Conservation (phyloP, 1,140 invertebrate species). For the Musca vetustissima region DNA sequence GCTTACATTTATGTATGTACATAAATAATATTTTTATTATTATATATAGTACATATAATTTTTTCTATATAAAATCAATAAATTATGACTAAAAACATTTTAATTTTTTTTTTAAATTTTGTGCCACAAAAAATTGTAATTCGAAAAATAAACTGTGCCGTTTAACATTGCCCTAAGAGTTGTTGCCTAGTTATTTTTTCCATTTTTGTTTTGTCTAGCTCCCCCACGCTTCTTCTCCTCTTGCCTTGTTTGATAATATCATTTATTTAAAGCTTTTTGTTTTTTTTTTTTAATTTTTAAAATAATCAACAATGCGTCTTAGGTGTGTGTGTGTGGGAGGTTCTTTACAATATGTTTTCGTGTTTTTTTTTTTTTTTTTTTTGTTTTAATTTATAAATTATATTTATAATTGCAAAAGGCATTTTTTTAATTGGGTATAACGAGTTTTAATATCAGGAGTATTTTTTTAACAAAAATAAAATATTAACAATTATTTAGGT, state of each 20-base stretch:
- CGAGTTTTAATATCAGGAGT: not conserved
- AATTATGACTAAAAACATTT: too few relatives aligned
- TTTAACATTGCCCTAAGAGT: too few relatives aligned
- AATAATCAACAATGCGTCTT: not conserved
- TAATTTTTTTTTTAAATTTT: too few relatives aligned
- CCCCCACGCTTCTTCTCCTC: not conserved
- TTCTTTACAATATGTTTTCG: too few relatives aligned
- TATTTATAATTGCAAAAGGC: conserved; percentile 15
- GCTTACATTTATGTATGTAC: too few relatives aligned
- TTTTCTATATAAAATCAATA: too few relatives aligned
- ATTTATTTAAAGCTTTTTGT: not conserved
- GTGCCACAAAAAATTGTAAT: too few relatives aligned
- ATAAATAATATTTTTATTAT: too few relatives aligned
- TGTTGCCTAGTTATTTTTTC: too few relatives aligned
- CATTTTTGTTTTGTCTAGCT: not conserved
- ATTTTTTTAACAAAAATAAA: conserved; percentile 1
- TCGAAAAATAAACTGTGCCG: too few relatives aligned
- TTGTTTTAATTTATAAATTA: conserved; percentile 8
- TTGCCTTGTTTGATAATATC: not conserved
- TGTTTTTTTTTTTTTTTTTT: not conserved
- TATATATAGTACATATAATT: too few relatives aligned
- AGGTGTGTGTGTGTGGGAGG: not conserved
- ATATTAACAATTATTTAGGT: not conserved
- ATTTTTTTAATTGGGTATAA: too few relatives aligned
- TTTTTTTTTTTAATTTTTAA: conserved; percentile 15